Base-by-base conservation (phyloP, 2,797 vertebrate genomes). In the Danionella dracula region DNA sequence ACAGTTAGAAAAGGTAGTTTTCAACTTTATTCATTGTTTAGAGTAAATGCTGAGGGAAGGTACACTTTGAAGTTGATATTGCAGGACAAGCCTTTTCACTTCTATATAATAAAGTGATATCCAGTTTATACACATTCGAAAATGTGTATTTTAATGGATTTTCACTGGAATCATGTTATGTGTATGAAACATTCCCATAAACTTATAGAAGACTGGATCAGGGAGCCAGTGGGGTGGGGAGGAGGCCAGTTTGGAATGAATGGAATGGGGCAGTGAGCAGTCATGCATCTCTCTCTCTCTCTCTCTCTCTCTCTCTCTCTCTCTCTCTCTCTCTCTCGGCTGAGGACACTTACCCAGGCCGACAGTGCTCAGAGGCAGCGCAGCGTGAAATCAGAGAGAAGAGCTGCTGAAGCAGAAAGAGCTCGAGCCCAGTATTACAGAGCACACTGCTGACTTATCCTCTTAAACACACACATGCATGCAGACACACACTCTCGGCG, bases 361-460 rank as follows among this genome's bases (percentile, higher is more conserved):
- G 79, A 78, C 79, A 78, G 78, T 88, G 85, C 83, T 77, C 71
- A 80, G 81, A 85, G 84, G 88, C 87, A 89, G 81, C 76, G 54
- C 86, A 89, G 87, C 87, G 83, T 90, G 88, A 90, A 89, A 90
- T 88, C 84, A 87, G 80, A 77, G 78, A 85, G 84, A 87, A 78
- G 74, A 87, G 82, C 87, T 84, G 84, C 81, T 90, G 88, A 90
- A 90, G 85, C 88, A 86, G 85, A 90, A 90, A 86, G 82, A 86
- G 81, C 81, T 81, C 70, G 85, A 83, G 81, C 85, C 85, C 87
- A 86, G 90, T 86, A 87, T 90, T 90, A 88, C 86, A 82, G 88
- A 84, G 81, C 82, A 85, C 65, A 55, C 78, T 81, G 82, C 82
- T 82, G 84, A 87, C 83, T 85, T 82, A 82, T 83, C 79, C 73